Base-by-base conservation (phyloP, 1,140 invertebrate species). In the Hestina assimilis region DNA sequence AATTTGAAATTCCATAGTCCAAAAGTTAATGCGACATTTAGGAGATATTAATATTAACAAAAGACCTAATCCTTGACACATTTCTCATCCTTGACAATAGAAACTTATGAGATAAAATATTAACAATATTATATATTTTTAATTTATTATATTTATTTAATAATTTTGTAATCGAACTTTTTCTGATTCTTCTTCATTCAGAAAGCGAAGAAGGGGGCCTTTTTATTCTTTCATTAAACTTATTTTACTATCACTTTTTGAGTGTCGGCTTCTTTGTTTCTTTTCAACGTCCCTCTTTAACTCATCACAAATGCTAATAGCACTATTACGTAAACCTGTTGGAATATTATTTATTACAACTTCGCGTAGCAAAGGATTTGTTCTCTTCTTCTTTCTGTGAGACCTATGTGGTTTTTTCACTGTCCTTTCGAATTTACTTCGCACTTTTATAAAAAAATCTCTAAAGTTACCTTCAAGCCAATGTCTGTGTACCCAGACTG, bases 301-400 rank as follows among this genome's bases (percentile, higher is more conserved):
- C 35, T 69, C 75, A 3, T 78, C 66, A 23, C 82, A 83, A 26
- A 83, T 61, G 48, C 75, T 70, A 8, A 82, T 58, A 0, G 72
- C 59, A 42, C 80, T 83, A 4, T 69, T 65, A 21, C 80, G 65
- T 24, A 84, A 21, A 14, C 82, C 80, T 17, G 83, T 42, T 4
- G 83, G 83, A 54, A 87, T 69, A 63, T 81, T 72, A 48, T 59
- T 69, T 0, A 75, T 61, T 15, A 87, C 75, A 3, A 87, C 74
- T 41, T 87, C 75, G 29, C 66, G 71, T 7, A 87, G 43, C 4
- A 86, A 60, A 1, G 55, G 45, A 58, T 84, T 77, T 43, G 70
- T 7, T 81, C 53, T 26, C 78, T 65, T 14, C 28, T 60, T 26
- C 65, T 67, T 2, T 63, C 46, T 19, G 8, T n/a, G 11, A 17